Evolutionary conservation across 2,797 vertebrate genomes (phyloP).

Genomic region (Coranthus polyacanthus): DNA sequence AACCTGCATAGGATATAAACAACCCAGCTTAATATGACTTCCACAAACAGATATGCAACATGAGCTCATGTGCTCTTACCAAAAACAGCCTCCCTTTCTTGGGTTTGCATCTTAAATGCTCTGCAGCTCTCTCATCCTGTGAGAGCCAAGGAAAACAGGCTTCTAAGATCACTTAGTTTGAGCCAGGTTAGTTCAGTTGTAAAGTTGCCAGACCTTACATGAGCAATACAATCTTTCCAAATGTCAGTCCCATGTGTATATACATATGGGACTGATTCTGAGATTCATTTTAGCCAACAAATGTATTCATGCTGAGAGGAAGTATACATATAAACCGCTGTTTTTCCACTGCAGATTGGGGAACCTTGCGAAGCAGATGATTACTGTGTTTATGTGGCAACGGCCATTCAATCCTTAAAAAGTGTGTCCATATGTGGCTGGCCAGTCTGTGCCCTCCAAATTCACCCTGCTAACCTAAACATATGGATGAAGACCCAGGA

Average conservation of each 20-base stretch:
- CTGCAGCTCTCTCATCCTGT: conserved; percentile 54
- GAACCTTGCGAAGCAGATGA: conserved; percentile 33
- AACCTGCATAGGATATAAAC: conserved; percentile 67
- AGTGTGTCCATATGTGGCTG: conserved; percentile 58
- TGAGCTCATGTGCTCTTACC: conserved; percentile 64
- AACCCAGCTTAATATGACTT: conserved; percentile 56
- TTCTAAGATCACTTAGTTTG: conserved; percentile 62
- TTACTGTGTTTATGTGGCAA: conserved; percentile 56
- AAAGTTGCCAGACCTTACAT: conserved; percentile 58
- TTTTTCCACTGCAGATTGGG: conserved; percentile 27
- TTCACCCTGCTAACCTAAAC: conserved; percentile 64
- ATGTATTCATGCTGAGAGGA: conserved; percentile 45
- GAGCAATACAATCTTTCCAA: conserved; percentile 34
- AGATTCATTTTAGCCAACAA: conserved; percentile 33
- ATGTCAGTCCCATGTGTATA: conserved; percentile 47
- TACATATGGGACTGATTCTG: conserved; percentile 62
- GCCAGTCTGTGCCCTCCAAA: conserved; percentile 37
- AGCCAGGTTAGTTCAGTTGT: conserved; percentile 42
- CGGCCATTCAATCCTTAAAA: conserved; percentile 31
- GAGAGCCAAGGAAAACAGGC: conserved; percentile 69
- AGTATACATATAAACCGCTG: conserved; percentile 29
- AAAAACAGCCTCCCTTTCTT: conserved; percentile 62
- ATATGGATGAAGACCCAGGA: conserved; percentile 76
- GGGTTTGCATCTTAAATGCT: conserved; percentile 61
- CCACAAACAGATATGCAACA: conserved; percentile 73